Evolutionary conservation across 2,797 vertebrate species (phyloP), one percentile per base, ranked within the genome.

Genomic region (Gallinago stenura): DNA sequence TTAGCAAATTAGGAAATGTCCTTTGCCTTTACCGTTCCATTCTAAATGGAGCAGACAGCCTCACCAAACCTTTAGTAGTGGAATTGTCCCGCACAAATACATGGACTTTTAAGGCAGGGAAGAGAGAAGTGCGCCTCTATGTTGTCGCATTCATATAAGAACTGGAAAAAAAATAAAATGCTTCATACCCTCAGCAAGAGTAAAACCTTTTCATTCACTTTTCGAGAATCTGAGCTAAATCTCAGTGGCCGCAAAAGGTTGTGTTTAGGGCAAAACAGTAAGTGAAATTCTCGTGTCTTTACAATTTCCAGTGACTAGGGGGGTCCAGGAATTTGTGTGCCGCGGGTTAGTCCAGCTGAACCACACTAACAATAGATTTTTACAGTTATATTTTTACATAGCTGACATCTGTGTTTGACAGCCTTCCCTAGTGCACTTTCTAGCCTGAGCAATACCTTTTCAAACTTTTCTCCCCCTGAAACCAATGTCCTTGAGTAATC

Each of bases 1-100:
- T 90, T 75, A 78, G 57, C 85, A 92, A 83, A 72, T 93, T 84
- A 89, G 80, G 66, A 87, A 77, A 85, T 31, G 46, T 80, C 80
- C 58, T 94, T 93, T 90, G 25, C 64, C 65, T 87, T 93, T 68
- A 53, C 60, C 31, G 15, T 53, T 90, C 64, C 37, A 21, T 26
- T 81, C 46, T 68, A 91, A 77, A 68, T 16, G 69, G 69, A 90
- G 75, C 39, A 87, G 66, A 8, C 14, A 33, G 35, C 18, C 61
- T 81, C 43, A 17, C 21, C 46, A 43, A 43, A 79, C 16, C 53
- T 88, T 20, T 57, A 51, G 31, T 25, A 48, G 45, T 28, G 60
- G 60, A 85, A 68, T 65, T 75, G 33, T 65, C 28, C 46, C 65
- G 72, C 17, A 46, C 15, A 56, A 82, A 39, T 26, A 66, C 11